phyloP scores from a whole-genome alignment of 1,140 invertebrate species.

The Conus ventricosus region DNA sequence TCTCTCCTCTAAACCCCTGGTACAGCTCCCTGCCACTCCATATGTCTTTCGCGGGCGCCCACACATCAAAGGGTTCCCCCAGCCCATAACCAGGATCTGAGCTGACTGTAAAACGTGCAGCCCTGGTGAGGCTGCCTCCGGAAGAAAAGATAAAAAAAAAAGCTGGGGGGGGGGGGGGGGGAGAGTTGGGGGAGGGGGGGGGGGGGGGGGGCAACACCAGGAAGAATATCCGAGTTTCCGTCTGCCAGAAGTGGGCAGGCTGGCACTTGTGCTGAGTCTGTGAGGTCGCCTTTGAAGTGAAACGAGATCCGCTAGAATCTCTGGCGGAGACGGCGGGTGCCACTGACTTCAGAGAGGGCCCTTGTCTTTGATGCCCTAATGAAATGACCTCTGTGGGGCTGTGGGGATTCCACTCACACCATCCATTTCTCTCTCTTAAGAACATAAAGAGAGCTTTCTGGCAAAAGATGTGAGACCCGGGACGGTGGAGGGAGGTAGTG shows the following conservation, averaged over 20 bases:
- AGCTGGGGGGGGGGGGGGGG: not conserved
- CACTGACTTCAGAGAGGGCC: conserved; percentile 38
- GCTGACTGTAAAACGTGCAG: conserved; percentile 22
- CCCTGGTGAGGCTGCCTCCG: not conserved
- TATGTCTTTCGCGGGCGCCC: conserved; percentile 35
- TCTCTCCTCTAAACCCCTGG: not conserved
- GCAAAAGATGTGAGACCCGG: not conserved
- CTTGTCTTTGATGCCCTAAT: conserved; percentile 52
- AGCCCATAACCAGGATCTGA: conserved; percentile 41
- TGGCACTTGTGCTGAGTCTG: conserved; percentile 32
- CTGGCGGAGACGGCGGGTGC: conserved; percentile 40
- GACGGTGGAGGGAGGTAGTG: not conserved
- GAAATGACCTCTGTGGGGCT: conserved; percentile 50
- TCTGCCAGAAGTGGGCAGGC: conserved; percentile 6
- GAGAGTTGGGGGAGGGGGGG: too few species aligned
- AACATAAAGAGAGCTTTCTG: not conserved
- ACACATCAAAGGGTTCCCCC: conserved; percentile 34
- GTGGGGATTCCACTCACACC: conserved; percentile 41
- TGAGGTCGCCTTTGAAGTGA: conserved; percentile 54
- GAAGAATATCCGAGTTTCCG: conserved; percentile 19
- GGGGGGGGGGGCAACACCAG: not conserved
- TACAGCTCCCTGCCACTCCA: conserved; percentile 20
- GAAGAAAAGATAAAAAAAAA: not conserved
- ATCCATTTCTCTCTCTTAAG: conserved; percentile 27
- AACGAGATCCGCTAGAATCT: conserved; percentile 44